Percentiles rank a stretch among this genome's conserved stretches.
These are phyloP conservation scores for Lithodes maja DNA, from an alignment of 2,888 invertebrate species.

Conservation along the genomic window DNA sequence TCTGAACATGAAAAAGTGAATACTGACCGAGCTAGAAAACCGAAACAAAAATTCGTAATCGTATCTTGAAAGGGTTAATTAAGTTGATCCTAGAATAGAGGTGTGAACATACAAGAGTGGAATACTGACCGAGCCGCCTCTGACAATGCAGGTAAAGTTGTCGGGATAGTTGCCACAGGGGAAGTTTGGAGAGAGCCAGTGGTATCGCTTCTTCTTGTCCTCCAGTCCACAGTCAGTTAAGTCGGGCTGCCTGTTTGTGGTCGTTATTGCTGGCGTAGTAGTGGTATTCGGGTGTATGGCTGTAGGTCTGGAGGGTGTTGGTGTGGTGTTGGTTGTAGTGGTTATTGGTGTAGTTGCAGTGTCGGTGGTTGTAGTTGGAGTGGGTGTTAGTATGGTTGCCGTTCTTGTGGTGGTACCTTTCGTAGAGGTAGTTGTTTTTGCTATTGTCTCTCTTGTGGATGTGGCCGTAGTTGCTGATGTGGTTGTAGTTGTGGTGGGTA, in stretches of 20 bases:
- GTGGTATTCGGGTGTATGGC: not conserved
- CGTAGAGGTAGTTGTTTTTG: not conserved
- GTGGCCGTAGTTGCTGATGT: not conserved
- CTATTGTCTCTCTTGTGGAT: not conserved
- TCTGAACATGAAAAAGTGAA: too few relatives aligned
- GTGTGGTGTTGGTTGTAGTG: not conserved
- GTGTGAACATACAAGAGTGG: too few relatives aligned
- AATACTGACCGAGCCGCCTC: conserved; percentile 36
- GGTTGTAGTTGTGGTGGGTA: conserved; percentile 7
- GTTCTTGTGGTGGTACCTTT: not conserved
- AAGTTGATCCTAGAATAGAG: too few relatives aligned
- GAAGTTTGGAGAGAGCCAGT: conserved; percentile 29
- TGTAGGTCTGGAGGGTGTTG: not conserved
- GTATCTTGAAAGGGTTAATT: too few relatives aligned
- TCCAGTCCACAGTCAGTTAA: not conserved
- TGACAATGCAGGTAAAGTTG: conserved; percentile 37
- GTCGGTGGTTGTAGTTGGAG: not conserved
- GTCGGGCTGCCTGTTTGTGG: not conserved
- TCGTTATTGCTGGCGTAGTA: conserved; percentile 1
- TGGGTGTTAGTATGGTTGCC: not conserved
- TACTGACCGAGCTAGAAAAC: too few relatives aligned
- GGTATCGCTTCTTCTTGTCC: not conserved
- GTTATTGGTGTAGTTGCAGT: not conserved
- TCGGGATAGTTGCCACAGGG: conserved; percentile 22
- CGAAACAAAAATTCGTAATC: too few relatives aligned